Evolutionary conservation across 2,888 invertebrate genomes (phyloP).

Genomic region (Xylota segnis): DNA sequence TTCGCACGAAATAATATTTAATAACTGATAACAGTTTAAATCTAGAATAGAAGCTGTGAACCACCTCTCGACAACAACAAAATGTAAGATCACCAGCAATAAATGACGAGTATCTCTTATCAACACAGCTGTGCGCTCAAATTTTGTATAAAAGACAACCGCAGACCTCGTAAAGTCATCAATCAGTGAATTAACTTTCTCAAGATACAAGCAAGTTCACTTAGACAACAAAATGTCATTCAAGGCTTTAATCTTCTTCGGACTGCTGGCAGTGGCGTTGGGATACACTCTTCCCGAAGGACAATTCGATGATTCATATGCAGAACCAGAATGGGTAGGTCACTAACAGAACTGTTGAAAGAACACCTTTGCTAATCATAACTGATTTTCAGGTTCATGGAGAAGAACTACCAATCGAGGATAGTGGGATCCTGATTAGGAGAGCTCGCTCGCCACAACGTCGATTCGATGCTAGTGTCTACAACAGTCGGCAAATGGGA

Average conservation of each 20-base stretch:
- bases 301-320: neutral
- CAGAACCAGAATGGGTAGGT: conserved; percentile 15
- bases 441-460: conserved; percentile 24
- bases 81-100: no score
- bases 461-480: neutral
- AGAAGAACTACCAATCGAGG: neutral
- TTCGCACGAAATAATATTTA: no score
- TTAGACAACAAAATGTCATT: neutral
- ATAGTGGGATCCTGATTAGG: conserved; percentile 11
- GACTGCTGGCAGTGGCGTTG: conserved; percentile 3
- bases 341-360: no score
- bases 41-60: no score
- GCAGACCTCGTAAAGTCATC: conserved; percentile 7
- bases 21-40: no score
- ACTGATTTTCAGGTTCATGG: neutral
- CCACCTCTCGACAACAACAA: no score
- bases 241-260: conserved; percentile 20
- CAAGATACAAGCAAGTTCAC: neutral
- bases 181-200: conserved; percentile 23
- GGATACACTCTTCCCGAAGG: conserved; percentile 7
- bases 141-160: conserved; percentile 16
- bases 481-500: neutral
- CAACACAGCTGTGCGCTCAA: neutral
- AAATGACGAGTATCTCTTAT: neutral
- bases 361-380: neutral